A percentile compares a stretch with the other conserved stretches of the same genome.
These are phyloP conservation scores for Acinonyx jubatus DNA, from an alignment of 2,113 vertebrate species.

Conservation along the genomic window DNA sequence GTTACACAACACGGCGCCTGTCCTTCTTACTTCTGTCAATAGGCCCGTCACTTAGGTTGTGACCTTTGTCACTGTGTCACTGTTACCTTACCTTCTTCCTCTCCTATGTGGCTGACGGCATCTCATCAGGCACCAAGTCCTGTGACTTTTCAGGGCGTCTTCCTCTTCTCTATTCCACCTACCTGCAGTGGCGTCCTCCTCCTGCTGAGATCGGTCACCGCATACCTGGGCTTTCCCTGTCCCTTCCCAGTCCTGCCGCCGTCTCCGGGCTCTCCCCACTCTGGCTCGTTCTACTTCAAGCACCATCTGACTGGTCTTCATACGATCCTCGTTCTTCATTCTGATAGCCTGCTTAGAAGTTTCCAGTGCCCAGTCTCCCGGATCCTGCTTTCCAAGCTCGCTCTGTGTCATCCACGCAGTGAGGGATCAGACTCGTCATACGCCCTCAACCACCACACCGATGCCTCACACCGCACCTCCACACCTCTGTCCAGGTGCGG, in stretches of 20 bases:
- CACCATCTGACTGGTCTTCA: not conserved
- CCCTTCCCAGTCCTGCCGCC: not conserved
- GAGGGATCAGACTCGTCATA: not conserved
- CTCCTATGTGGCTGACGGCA: fast-evolving
- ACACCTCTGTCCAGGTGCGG: fast-evolving
- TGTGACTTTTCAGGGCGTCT: not conserved
- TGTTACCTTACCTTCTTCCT: not conserved
- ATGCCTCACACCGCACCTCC: fast-evolving
- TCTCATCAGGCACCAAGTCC: not conserved
- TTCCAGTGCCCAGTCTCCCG: not conserved
- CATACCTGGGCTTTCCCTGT: too few species aligned
- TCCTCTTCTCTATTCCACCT: fast-evolving
- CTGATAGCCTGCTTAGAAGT: not conserved
- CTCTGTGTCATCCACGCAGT: fast-evolving
- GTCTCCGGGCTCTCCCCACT: not conserved
- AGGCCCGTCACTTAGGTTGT: not conserved
- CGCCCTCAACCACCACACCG: fast-evolving
- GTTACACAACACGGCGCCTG: not conserved
- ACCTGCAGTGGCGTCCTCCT: fast-evolving
- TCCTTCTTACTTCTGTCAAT: not conserved
- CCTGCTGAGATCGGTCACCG: fast-evolving
- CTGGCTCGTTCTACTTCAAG: not conserved
- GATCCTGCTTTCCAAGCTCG: not conserved
- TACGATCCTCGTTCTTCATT: not conserved
- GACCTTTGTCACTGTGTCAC: too few species aligned